Conservation (phyloP, 1,140 invertebrate species). For the Paralvinella palmiformis region DNA sequence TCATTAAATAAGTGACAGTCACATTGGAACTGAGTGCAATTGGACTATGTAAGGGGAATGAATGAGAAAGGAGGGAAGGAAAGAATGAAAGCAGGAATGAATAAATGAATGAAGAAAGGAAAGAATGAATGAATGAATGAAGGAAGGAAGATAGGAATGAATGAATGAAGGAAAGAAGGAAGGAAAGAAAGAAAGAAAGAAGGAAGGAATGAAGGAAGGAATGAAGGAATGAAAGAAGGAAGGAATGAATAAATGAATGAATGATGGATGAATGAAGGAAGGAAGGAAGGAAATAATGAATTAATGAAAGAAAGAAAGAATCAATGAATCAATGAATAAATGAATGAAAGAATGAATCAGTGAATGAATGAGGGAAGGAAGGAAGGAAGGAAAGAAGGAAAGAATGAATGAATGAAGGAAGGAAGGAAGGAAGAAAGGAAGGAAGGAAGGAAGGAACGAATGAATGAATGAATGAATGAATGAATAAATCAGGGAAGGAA, state of each 20-base stretch:
- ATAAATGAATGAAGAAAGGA: background rate
- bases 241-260: background rate
- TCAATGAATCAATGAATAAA: background rate
- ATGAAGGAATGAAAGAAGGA: background rate
- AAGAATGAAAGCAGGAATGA: background rate
- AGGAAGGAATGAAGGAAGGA: background rate
- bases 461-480: background rate
- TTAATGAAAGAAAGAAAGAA: background rate
- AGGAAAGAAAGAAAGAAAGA: background rate
- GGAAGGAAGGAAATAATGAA: background rate
- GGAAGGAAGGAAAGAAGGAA: too few species aligned
- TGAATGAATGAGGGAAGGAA: background rate
- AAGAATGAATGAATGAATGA: background rate
- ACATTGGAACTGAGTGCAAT: too few species aligned
- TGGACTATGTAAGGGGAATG: too few species aligned
- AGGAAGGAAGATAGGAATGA: background rate
- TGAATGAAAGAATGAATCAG: background rate
- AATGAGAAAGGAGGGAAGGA: background rate
- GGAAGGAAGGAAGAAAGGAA: too few species aligned
- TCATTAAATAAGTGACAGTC: too few species aligned
- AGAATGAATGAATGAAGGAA: too few species aligned
- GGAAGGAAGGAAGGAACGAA: background rate
- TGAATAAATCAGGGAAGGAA: background rate
- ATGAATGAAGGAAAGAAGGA: background rate
- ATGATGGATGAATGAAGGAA: background rate